Percentiles rank a stretch among this genome's conserved stretches.
These are phyloP conservation scores for Hippocampus mohnikei DNA, from an alignment of 2,113 vertebrate species.

Conservation along the genomic window DNA sequence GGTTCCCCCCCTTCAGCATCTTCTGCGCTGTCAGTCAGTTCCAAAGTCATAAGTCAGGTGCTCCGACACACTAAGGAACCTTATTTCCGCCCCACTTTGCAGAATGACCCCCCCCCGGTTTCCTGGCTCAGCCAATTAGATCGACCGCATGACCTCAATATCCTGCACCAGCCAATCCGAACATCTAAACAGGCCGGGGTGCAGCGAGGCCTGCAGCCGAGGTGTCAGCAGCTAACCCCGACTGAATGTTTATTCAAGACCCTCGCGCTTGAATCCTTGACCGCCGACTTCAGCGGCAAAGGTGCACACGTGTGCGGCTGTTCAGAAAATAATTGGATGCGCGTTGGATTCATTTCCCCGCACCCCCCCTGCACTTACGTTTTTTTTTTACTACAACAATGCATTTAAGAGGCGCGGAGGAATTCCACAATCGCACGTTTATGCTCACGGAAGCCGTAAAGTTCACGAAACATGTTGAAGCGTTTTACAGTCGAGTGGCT, in stretches of 20 bases:
- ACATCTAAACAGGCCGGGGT: conserved; percentile 65
- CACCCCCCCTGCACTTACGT: background rate
- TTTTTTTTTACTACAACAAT: background rate
- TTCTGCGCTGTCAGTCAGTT: background rate
- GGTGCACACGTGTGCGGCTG: conserved; percentile 2
- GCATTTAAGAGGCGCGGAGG: conserved; percentile 7
- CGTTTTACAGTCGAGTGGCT: conserved; percentile 47
- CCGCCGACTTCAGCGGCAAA: conserved; percentile 14
- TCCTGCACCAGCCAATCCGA: conserved; percentile 67
- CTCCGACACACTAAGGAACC: conserved; percentile 60
- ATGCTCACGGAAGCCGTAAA: conserved; percentile 26
- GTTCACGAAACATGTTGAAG: conserved; percentile 59
- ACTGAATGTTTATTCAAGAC: conserved; percentile 56
- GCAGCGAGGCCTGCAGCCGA: conserved; percentile 33
- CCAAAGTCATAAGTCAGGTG: conserved; percentile 10
- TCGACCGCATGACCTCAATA: conserved; percentile 65
- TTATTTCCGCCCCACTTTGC: conserved; percentile 66
- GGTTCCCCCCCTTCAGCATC: background rate
- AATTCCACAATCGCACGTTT: conserved; percentile 42
- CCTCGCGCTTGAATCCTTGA: conserved; percentile 31
- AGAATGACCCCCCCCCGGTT: conserved; percentile 33
- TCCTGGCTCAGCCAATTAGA: conserved; percentile 55
- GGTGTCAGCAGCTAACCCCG: conserved; percentile 40
- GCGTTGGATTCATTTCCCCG: conserved; percentile 14
- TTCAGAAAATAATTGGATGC: conserved; percentile 5